Evolutionary conservation across 1,140 invertebrate genomes (phyloP).

Genomic region (Drosophila nigromelanica): DNA sequence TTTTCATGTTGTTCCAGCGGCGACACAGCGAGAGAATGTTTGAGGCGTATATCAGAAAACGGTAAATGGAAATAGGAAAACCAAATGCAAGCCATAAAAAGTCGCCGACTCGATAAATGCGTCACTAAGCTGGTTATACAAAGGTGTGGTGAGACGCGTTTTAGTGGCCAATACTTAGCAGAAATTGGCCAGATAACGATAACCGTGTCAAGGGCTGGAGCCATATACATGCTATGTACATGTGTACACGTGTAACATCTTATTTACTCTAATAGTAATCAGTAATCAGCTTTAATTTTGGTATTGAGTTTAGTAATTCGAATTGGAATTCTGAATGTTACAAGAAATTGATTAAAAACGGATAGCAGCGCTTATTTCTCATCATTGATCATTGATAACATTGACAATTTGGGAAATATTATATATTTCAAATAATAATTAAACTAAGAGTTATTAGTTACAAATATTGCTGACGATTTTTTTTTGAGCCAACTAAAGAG

Average conservation of each 20-base stretch:
- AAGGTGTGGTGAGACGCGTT: conserved; percentile 8
- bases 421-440: too few relatives aligned
- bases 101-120: conserved; percentile 31
- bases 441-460: too few relatives aligned
- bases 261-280: conserved; percentile 10
- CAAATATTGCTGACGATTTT: background rate
- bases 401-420: too few relatives aligned
- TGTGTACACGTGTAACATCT: background rate
- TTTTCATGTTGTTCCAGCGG: conserved; percentile 63
- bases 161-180: conserved; percentile 26
- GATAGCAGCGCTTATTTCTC: too few relatives aligned
- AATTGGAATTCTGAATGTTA: too few relatives aligned
- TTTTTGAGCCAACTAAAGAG: background rate
- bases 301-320: background rate
- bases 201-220: conserved; percentile 4
- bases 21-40: conserved; percentile 73
- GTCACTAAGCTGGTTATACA: conserved; percentile 18
- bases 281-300: background rate
- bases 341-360: background rate
- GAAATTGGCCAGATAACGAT: conserved; percentile 29
- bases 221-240: background rate
- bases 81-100: conserved; percentile 42
- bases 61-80: conserved; percentile 45
- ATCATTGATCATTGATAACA: too few relatives aligned
- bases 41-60: conserved; percentile 78